These are phyloP conservation scores for Climacteris rufus DNA, from an alignment of 2,113 vertebrate genomes.

Conservation along the genomic window DNA sequence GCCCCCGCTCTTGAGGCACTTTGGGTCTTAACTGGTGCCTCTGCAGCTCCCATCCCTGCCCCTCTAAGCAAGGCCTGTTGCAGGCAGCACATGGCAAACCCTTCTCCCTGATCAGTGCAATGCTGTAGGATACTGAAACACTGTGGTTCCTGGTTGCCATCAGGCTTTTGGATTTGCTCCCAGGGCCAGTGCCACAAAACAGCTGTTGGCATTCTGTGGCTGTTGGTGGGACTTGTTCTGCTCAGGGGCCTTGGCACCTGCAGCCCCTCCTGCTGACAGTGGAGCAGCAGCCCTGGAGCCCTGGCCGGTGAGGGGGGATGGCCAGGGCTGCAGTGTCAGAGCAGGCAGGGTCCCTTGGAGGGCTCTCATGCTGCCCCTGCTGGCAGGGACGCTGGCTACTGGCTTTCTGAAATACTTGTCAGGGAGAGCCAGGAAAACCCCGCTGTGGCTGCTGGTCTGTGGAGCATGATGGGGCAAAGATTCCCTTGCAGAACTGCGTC, in stretches of 20 bases:
- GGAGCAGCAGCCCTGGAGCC: not conserved
- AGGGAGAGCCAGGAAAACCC: not conserved
- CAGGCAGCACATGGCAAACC: not conserved
- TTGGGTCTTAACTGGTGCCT: not conserved
- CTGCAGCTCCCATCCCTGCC: not conserved
- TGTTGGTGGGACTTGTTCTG: not conserved
- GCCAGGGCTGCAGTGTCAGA: not conserved
- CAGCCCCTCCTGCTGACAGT: not conserved
- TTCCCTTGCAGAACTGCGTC: not conserved
- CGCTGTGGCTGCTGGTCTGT: not conserved
- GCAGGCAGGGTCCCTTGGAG: not conserved
- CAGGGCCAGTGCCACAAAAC: not conserved
- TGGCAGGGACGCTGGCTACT: not conserved
- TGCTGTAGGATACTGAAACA: not conserved
- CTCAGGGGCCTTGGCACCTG: not conserved
- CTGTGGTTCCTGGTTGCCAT: not conserved
- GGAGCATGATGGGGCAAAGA: not conserved
- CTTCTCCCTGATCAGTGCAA: fast-evolving
- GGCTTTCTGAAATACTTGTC: not conserved
- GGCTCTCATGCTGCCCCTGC: not conserved
- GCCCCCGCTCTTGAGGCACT: not conserved
- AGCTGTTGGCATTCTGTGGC: not conserved
- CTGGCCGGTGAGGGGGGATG: fast-evolving
- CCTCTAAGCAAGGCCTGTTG: not conserved
- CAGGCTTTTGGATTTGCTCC: not conserved